Base-by-base conservation (phyloP, 2,113 vertebrate genomes). In the Halcyon senegalensis region DNA sequence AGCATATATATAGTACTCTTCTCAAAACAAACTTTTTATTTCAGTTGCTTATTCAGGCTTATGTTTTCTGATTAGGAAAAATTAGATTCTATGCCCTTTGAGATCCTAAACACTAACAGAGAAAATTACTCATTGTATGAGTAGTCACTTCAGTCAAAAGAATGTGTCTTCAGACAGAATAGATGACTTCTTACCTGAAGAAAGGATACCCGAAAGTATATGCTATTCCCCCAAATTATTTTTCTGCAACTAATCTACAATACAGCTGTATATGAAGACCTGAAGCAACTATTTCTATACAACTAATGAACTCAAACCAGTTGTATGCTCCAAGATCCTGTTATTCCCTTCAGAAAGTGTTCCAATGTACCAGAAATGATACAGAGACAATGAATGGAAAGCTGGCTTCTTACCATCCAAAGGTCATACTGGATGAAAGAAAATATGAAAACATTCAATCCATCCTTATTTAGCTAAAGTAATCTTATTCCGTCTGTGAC, bases 1-100 rank as follows among this genome's bases (percentile, higher is more conserved):
- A 68, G 4, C 37, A 46, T 18, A 39, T 0, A 0, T 11, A 33
- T 5, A 63, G 14, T 12, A 60, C 6, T 18, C 2, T 1, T 56
- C 37, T 59, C 37, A 56, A 70, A 77, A 55, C 21, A 77, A 37
- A 3, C 25, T 31, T 56, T 95, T 81, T 48, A 43, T 64, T 87
- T 80, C 60, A 55, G 37, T 41, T 58, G 33, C 50, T 70, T 55
- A 27, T 58, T 81, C 20, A 56, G 7, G 37, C 4, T 59, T 69
- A 9, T 30, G 6, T 19, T 90, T 94, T 73, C 20, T 43, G 7
- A 62, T 88, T 66, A 58, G 28, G 18, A 58, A 83, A 85, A 85
- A 62, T 46, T 17, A 68, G 33, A 64, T 41, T 31, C 28, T 60
- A 33, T 31, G 64, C 68, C 30, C 53, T 72, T 46, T 80, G 53